These are phyloP conservation scores for Dinomys branickii DNA, from an alignment of 2,113 vertebrate genomes.

Conservation along the genomic window DNA sequence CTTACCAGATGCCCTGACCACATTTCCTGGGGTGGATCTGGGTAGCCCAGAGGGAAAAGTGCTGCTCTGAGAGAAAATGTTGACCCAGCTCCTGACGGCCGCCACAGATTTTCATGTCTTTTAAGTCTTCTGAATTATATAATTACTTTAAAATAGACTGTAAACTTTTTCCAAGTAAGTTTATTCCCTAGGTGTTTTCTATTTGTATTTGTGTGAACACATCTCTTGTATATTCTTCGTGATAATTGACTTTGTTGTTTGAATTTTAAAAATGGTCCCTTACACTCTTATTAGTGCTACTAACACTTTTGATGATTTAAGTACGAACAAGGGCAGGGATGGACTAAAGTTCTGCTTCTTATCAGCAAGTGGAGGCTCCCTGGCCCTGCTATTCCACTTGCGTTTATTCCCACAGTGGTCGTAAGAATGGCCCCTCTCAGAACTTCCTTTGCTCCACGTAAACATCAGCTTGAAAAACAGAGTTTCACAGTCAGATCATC, in stretches of 20 bases:
- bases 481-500: not conserved
- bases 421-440: not conserved
- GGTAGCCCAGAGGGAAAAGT: not conserved
- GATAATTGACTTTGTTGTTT: not conserved
- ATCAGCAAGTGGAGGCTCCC: not conserved
- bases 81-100: not conserved
- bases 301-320: not conserved
- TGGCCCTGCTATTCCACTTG: not conserved
- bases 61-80: not conserved
- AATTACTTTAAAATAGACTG: not conserved
- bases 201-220: not conserved
- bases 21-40: not conserved
- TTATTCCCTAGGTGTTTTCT: not conserved
- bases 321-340: not conserved
- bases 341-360: not conserved
- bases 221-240: not conserved
- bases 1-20: not conserved
- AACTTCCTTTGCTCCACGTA: not conserved
- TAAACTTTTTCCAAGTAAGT: conserved; percentile 7
- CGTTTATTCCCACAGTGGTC: not conserved
- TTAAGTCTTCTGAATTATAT: not conserved
- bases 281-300: not conserved
- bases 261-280: not conserved
- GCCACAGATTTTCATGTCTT: not conserved
- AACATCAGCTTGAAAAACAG: not conserved